A percentile compares a stretch with the other conserved stretches of the same genome.
Evolutionary conservation across 2,888 invertebrate genomes (phyloP).

Genomic region (Polylopha cassiicola): DNA sequence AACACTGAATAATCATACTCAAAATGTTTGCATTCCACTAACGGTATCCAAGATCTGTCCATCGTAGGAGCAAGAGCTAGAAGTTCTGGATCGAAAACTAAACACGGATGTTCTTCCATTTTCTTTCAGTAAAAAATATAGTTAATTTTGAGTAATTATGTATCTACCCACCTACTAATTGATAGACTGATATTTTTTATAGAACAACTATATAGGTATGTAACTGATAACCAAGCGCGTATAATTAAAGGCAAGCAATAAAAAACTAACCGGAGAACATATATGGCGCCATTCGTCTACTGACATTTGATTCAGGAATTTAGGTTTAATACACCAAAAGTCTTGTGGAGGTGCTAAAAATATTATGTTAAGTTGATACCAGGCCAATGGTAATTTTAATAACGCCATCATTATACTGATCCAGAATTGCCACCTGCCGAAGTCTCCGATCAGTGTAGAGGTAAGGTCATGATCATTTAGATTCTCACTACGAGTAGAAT

Average conservation of each 20-base stretch:
- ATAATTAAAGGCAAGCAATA: slow-evolving; percentile 1
- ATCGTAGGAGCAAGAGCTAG: slow-evolving; percentile 39
- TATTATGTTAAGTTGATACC: slow-evolving; percentile 80
- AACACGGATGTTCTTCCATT: slow-evolving; percentile 58
- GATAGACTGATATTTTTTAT: too few relatives aligned
- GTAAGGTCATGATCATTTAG: slow-evolving; percentile 40
- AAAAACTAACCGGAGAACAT: slow-evolving; percentile 54
- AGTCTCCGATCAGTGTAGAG: slow-evolving; percentile 69
- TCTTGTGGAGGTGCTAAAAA: slow-evolving; percentile 79
- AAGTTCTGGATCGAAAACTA: slow-evolving; percentile 62
- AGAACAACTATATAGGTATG: neutral
- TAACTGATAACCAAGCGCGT: neutral
- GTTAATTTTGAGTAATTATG: too few relatives aligned
- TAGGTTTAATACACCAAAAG: slow-evolving; percentile 75
- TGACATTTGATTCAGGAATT: slow-evolving; percentile 35
- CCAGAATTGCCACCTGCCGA: slow-evolving; percentile 77
- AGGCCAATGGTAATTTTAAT: slow-evolving; percentile 77
- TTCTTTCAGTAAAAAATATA: slow-evolving; percentile 37
- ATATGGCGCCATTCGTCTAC: slow-evolving; percentile 65
- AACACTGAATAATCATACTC: slow-evolving; percentile 78
- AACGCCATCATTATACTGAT: slow-evolving; percentile 75
- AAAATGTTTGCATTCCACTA: slow-evolving; percentile 53
- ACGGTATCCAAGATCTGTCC: slow-evolving; percentile 46
- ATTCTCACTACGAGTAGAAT: too few relatives aligned
- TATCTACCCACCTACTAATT: too few relatives aligned